A percentile compares a stretch with the other conserved stretches of the same genome.
phyloP scores from a whole-genome alignment of 1,140 invertebrate genomes.

The Lepidurus couesii region DNA sequence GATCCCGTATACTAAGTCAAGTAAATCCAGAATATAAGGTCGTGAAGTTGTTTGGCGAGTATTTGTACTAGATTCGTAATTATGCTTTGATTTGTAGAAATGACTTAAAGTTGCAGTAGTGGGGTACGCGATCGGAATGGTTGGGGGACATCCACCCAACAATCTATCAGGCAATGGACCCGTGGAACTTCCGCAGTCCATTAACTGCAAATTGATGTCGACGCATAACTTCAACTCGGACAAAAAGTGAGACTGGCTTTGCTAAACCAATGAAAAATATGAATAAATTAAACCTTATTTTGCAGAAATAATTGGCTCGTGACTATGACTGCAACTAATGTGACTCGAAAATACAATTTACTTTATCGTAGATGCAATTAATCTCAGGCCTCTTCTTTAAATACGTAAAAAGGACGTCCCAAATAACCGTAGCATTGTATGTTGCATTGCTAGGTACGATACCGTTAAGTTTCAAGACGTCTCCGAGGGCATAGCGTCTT shows the following conservation, averaged over 20 bases:
- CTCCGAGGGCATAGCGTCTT: constrained; percentile 23
- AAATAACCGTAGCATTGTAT: constrained; percentile 28
- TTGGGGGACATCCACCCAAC: not conserved
- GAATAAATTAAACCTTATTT: not conserved
- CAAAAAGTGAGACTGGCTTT: constrained; percentile 24
- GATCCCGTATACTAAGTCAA: not conserved
- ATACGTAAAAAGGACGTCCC: not conserved
- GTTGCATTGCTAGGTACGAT: constrained; percentile 7
- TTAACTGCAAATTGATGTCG: constrained; percentile 5
- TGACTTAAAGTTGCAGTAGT: not conserved
- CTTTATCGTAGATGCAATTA: constrained; percentile 26
- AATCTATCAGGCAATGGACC: not conserved
- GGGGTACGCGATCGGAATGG: constrained; percentile 13
- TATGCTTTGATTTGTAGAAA: constrained; percentile 20
- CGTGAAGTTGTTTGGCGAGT: not conserved
- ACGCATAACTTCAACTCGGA: constrained; percentile 31
- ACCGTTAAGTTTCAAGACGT: constrained; percentile 1
- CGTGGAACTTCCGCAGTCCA: constrained; percentile 18
- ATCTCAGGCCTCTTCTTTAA: not conserved
- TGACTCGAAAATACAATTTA: not conserved
- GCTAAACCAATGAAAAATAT: not conserved
- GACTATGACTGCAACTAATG: not conserved
- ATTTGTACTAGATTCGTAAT: not conserved
- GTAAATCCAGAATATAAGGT: not conserved
- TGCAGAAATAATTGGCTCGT: not conserved